Evolutionary conservation across 2,888 invertebrate species (phyloP).

Genomic region (Heteromyza rotundicornis): DNA sequence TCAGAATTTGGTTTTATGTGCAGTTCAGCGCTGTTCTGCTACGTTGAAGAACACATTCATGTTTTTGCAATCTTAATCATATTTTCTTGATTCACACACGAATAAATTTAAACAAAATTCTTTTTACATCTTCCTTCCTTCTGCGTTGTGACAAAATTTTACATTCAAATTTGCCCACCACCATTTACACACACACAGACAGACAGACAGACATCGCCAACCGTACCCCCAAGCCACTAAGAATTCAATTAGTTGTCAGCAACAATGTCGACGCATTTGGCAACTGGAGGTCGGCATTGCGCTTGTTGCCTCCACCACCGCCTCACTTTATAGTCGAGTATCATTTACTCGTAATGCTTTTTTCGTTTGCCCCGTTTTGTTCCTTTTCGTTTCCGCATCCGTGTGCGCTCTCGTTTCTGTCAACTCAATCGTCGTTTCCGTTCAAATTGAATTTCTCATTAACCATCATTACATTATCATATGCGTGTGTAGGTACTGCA

Average conservation of each 20-base stretch:
- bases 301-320: neutral
- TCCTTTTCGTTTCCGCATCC: neutral
- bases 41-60: no score
- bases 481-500: neutral
- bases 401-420: neutral
- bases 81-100: no score
- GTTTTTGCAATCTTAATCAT: no score
- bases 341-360: neutral
- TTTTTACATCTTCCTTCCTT: no score
- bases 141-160: no score
- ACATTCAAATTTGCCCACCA: no score
- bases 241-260: neutral
- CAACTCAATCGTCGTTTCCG: neutral
- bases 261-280: neutral
- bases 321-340: neutral
- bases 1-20: no score
- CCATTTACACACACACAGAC: no score
- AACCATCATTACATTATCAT: slow-evolving; percentile 9
- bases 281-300: neutral
- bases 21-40: no score
- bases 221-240: no score
- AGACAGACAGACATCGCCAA: no score
- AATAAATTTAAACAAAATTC: no score
- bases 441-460: slow-evolving; percentile 17
- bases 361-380: neutral